Conservation (phyloP, 2,797 vertebrate species). For the Oceanodroma leucorhoa region DNA sequence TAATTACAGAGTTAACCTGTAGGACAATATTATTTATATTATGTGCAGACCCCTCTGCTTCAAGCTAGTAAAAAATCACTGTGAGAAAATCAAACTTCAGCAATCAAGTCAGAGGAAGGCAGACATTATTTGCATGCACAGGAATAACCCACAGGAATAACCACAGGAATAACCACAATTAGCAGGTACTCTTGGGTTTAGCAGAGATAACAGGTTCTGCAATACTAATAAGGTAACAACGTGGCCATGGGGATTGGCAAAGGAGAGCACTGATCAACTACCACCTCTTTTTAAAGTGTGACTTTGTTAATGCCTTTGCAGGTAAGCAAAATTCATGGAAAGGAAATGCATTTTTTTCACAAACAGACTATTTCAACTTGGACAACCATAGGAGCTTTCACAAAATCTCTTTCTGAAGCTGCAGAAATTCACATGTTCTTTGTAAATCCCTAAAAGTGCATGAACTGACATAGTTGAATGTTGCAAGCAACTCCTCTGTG, state of each 20-base stretch:
- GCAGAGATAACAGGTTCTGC: not conserved
- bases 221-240: not conserved
- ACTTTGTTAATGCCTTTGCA: not conserved
- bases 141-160: not conserved
- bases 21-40: not conserved
- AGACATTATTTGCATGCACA: not conserved
- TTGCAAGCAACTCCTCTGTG: not conserved
- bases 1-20: not conserved
- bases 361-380: not conserved
- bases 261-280: not conserved
- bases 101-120: not conserved
- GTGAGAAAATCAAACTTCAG: not conserved
- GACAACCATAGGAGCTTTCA: not conserved
- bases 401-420: not conserved
- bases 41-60: not conserved
- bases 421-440: not conserved
- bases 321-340: not conserved
- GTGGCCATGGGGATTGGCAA: fast-evolving
- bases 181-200: not conserved
- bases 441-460: not conserved
- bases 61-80: not conserved
- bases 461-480: not conserved
- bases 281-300: not conserved
- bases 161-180: not conserved
- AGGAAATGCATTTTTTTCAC: not conserved